phyloP scores from a whole-genome alignment of 2,797 vertebrate species.

The Acropternis orthonyx region DNA sequence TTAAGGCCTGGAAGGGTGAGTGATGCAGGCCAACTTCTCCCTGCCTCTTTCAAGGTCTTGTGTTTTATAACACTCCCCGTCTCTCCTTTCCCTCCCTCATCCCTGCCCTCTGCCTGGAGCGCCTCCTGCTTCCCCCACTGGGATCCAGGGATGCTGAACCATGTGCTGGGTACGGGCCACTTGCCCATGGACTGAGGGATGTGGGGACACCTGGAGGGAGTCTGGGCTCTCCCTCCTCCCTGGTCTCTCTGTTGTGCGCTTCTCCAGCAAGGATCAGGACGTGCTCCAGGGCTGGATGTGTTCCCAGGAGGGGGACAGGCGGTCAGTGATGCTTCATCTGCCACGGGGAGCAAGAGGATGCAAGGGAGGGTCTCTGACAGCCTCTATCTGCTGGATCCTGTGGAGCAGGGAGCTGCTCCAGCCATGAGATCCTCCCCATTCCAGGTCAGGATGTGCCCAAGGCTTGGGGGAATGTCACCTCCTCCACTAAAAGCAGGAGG shows the following conservation, averaged over 20 bases:
- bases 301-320: neutral
- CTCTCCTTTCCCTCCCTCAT: neutral
- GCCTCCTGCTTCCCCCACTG: rapidly evolving
- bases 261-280: neutral
- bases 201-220: rapidly evolving
- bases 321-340: neutral
- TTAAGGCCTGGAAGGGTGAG: slow-evolving; percentile 36
- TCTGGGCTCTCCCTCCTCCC: neutral
- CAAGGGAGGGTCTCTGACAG: neutral
- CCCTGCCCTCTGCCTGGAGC: neutral
- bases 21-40: neutral
- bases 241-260: neutral
- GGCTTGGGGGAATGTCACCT: neutral
- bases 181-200: neutral
- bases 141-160: neutral
- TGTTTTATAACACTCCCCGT: neutral
- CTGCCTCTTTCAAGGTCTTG: neutral
- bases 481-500: neutral
- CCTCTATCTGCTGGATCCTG: neutral
- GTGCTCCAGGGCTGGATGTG: neutral
- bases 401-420: neutral
- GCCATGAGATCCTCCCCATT: rapidly evolving
- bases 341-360: neutral
- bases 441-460: neutral
- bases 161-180: rapidly evolving